Conservation (phyloP, 2,113 vertebrate species). For the Isurus oxyrinchus region DNA sequence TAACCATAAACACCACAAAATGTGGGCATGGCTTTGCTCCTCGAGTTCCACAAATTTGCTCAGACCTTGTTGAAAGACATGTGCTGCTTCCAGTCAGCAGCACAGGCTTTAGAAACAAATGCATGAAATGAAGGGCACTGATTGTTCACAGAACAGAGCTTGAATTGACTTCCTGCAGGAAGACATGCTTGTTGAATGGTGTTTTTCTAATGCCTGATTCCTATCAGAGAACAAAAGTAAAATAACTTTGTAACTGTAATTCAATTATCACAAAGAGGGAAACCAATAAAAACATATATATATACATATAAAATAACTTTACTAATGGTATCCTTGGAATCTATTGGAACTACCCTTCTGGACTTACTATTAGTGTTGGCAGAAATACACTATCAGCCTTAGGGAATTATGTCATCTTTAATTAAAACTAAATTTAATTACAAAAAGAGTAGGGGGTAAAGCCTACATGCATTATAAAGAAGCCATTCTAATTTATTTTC, state of each 20-base stretch:
- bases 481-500: conserved; percentile 32
- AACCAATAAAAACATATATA: background rate
- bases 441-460: conserved; percentile 32
- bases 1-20: background rate
- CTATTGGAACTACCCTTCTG: background rate
- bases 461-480: conserved; percentile 19
- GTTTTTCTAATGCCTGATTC: conserved; percentile 14
- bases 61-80: background rate
- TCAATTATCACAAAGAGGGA: conserved; percentile 20
- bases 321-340: conserved; percentile 12
- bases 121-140: background rate
- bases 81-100: background rate
- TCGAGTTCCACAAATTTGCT: background rate
- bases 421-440: conserved; percentile 34
- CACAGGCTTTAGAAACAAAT: background rate
- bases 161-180: conserved; percentile 7
- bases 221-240: conserved; percentile 29
- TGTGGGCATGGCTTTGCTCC: background rate
- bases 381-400: background rate
- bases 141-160: background rate
- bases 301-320: background rate
- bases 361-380: conserved; percentile 2
- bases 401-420: conserved; percentile 33
- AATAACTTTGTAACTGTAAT: conserved; percentile 32
- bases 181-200: background rate